Conservation (phyloP, 64 coral and sea anemone species). For the Orbicella faveolata region DNA sequence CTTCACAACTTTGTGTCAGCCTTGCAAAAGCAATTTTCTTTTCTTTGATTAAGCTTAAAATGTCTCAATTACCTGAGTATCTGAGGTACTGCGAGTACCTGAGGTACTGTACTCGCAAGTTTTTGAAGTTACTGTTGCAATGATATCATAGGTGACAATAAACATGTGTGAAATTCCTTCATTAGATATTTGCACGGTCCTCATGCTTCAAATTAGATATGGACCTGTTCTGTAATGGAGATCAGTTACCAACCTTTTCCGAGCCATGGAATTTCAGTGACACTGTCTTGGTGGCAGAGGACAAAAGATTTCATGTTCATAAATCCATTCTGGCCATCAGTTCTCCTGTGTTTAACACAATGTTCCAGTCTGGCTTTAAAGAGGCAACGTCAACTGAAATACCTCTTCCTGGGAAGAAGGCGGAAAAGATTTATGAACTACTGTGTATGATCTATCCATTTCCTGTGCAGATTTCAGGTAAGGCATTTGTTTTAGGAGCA, state of each 20-base stretch:
- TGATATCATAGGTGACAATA: too few species aligned
- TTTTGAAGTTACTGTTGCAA: too few species aligned
- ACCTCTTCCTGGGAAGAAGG: slow-evolving; percentile 53
- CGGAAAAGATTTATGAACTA: slow-evolving; percentile 40
- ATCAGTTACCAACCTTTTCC: slow-evolving; percentile 34
- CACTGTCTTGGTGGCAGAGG: slow-evolving; percentile 15
- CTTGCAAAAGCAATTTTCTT: too few species aligned
- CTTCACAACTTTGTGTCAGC: too few species aligned
- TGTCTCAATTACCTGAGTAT: too few species aligned
- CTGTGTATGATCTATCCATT: slow-evolving; percentile 60
- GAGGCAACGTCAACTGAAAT: slow-evolving; percentile 36
- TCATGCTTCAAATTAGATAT: neutral
- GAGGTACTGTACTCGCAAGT: too few species aligned
- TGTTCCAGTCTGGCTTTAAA: slow-evolving; percentile 56
- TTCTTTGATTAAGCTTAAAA: too few species aligned
- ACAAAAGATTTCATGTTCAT: slow-evolving; percentile 38
- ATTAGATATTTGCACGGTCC: neutral
- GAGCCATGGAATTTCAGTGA: slow-evolving; percentile 45
- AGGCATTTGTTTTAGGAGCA: neutral
- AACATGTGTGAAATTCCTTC: too few species aligned
- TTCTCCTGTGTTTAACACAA: slow-evolving; percentile 45
- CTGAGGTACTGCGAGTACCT: too few species aligned
- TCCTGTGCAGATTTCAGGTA: slow-evolving; percentile 48
- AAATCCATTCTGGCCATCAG: slow-evolving; percentile 36
- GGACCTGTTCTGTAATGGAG: neutral